Evolutionary conservation across 2,888 invertebrate species (phyloP), one percentile per base, ranked within the genome.

Genomic region (Achlya flavicornis): DNA sequence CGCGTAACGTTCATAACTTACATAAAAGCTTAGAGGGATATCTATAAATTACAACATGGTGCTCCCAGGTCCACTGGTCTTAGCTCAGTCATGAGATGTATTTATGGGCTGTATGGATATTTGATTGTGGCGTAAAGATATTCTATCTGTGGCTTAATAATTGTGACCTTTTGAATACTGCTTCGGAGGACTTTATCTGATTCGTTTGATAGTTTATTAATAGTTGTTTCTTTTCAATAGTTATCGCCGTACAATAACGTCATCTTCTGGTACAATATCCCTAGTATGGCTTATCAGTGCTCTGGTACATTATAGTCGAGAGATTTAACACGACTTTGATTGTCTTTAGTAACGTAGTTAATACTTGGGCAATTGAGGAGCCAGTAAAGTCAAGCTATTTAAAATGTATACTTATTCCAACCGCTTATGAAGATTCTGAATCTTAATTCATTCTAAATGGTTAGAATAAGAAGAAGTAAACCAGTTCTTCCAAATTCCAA

Each of bases 11-110:
- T 66, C 66, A 53, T 73, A 35, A 67, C 78, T 81, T 72, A 61
- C 14, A 64, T 69, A 57, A 63, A 59, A 61, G 58, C 63, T 53
- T 63, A 64, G 69, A 73, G 76, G 81, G 84, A 88, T 88, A 80
- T 86, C 76, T 85, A 83, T 89, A 88, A 89, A 87, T 89, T 83
- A 89, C 75, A 71, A 71, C 74, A 76, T 78, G 79, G 78, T 78
- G 80, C 85, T 85, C 80, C 84, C 76, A 70, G 73, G 69, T 68
- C 71, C 77, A 77, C 80, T 81, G 84, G 87, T 86, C 89, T 87
- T 84, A 86, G 82, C 83, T 79, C 78, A 86, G 88, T 85, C 90
- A 73, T 65, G 72, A 63, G 66, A 77, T 80, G 76, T 85, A 90
- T 90, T 90, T 89, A 89, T 86, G 77, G 72, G 66, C 68, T 67